Base-by-base conservation (phyloP, 2,888 invertebrate genomes). In the Halictus ligatus region DNA sequence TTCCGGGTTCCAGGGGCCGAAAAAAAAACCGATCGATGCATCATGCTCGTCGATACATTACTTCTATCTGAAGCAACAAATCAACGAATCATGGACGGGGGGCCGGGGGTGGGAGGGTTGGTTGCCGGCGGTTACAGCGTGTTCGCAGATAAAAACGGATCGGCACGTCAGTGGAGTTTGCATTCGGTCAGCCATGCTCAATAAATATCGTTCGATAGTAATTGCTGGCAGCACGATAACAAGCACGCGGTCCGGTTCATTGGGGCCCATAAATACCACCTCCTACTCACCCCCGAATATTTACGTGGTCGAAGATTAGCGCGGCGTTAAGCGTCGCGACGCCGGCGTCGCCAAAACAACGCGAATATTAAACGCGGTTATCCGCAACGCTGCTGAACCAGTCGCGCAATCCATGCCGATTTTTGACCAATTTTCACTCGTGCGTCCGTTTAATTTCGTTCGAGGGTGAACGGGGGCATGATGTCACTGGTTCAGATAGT, bases 171-270 rank as follows among this genome's bases (percentile, higher is more conserved):
- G 75, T 60, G 64, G 78, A 50, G 43, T 54, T 58, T 12, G 35
- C 58, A 71, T 69, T 75, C 80, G 69, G 35, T 21, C 25, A 43
- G 18, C 35, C 58, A 10, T 71, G 58, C 67, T 58, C 75, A 60
- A 83, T 83, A 83, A 83, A 83, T 83, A 83, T 75, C 81, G 72
- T 76, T 75, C 75, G 81, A 75, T 81, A 40, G 73, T 81, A 77
- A 81, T 84, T 84, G 77, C 58, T 43, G 35, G 69, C n/a, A 29
- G 69, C 21, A n/a, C 58, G 84, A 84, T 84, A 84, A 77, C 81
- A 46, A 77, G 40, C 60, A 46, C 48, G 64, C 72, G 73, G 74
- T 29, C 40, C 69, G 69, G 73, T 67, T 78, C 82, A 54, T 67
- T 25, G 64, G 40, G 77, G 10, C 21, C 69, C 35, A 71, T 54